These are phyloP conservation scores for Brachymystax lenok DNA, from an alignment of 2,797 vertebrate genomes.

Conservation along the genomic window DNA sequence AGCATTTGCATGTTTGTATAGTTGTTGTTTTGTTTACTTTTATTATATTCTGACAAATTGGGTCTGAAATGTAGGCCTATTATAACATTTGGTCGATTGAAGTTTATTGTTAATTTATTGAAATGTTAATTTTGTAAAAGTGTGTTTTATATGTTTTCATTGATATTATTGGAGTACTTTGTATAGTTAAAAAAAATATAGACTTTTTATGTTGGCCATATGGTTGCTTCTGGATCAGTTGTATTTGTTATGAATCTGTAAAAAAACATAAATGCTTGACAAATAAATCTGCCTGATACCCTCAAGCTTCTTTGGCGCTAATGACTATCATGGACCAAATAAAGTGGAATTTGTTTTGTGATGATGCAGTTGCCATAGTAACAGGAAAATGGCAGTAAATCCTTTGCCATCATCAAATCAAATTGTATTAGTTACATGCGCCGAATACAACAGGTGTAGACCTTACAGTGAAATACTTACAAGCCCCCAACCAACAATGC, in stretches of 20 bases:
- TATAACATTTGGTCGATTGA: conserved; percentile 41
- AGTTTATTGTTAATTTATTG: conserved; percentile 35
- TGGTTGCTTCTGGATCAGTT: conserved; percentile 45
- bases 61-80: conserved; percentile 35
- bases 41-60: conserved; percentile 30
- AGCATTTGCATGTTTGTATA: conserved; percentile 67
- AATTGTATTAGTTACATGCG: too few relatives aligned
- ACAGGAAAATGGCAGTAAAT: conserved; percentile 5
- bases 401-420: not conserved
- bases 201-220: conserved; percentile 49
- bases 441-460: too few relatives aligned
- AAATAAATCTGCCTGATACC: conserved; percentile 21
- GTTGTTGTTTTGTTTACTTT: conserved; percentile 48
- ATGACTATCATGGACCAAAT: not conserved
- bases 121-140: conserved; percentile 58
- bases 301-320: not conserved
- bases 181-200: conserved; percentile 26
- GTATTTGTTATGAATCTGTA: conserved; percentile 58
- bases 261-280: conserved; percentile 45
- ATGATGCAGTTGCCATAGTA: conserved; percentile 13
- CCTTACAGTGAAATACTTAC: too few relatives aligned
- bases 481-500: too few relatives aligned
- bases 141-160: conserved; percentile 66
- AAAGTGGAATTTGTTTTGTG: not conserved
- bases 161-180: conserved; percentile 48